Base-by-base conservation (phyloP, 2,888 invertebrate species). In the Caenorhabditis sp. region DNA sequence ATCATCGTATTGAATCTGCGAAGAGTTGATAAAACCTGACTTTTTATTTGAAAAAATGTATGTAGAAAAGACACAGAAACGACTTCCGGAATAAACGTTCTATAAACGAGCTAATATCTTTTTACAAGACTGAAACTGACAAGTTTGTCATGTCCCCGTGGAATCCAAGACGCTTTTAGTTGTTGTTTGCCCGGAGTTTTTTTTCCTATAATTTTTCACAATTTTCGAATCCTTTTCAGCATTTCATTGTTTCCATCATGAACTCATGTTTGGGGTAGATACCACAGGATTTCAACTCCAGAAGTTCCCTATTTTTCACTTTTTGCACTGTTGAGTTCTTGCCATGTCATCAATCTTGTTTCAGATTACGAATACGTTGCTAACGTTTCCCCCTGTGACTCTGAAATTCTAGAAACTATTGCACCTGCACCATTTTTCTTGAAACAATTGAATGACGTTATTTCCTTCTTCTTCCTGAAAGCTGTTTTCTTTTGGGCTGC, bases 361-460 rank as follows among this genome's bases (percentile, higher is more conserved):
- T 10, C 38, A 38, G 38, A 38, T 2, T 66, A n/a, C 19, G n/a
- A 47, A 47, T 47, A 7, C 38, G 41, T 69, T 19, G 24, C 26
- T 16, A 35, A 69, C 2, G 31, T 28, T 44, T 24, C 70, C 70
- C 35, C 44, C 44, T 16, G 14, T 16, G 16, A 10, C 5, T 44
- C n/a, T 22, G 22, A 41, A 26, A n/a, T 61, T 76, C 68, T 35
- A 16, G 68, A 69, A 76, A 69, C 68, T 26, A 16, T 75, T 66
- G n/a, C 76, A 76, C 76, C 76, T 76, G 76, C 49, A 51, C 12
- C 26, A 6, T 5, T 58, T 66, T 59, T 38, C 75, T 24, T 24
- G 31, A 66, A 66, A 51, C 41, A 24, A 8, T 6, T 4, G 47
- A 44, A 31, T 76, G 76, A 76, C 76, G 76, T 76, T 59, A 56